Evolutionary conservation across 2,888 invertebrate species (phyloP).

Genomic region (Acleris sparsana): DNA sequence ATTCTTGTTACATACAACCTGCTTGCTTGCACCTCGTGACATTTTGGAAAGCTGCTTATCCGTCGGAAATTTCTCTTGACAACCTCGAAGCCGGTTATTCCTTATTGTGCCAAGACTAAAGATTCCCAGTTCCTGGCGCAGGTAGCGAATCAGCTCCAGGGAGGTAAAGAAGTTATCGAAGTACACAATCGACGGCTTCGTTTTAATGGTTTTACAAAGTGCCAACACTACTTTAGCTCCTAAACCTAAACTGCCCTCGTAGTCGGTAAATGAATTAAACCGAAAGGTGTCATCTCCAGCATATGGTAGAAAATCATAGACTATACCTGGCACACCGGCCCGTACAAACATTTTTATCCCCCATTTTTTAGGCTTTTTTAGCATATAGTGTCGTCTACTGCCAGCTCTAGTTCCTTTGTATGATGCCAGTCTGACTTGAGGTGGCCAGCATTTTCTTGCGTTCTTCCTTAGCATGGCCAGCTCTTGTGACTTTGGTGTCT

Average conservation of each 20-base stretch:
- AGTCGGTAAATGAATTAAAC: conserved; percentile 24
- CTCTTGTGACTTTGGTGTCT: too few relatives aligned
- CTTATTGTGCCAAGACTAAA: conserved; percentile 36
- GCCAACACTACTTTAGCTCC: conserved; percentile 31
- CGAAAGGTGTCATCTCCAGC: conserved; percentile 28
- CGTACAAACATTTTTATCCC: conserved; percentile 26
- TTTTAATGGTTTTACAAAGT: conserved; percentile 25
- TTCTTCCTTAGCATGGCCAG: too few relatives aligned
- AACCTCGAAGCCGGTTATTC: conserved; percentile 37
- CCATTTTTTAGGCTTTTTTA: conserved; percentile 11
- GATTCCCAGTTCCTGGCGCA: conserved; percentile 33
- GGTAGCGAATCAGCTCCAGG: conserved; percentile 31
- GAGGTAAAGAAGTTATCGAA: conserved; percentile 37
- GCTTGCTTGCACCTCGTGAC: conserved; percentile 22
- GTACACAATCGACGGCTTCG: conserved; percentile 28
- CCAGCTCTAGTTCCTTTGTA: conserved; percentile 18
- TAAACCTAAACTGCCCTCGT: conserved; percentile 20
- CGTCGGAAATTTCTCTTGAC: conserved; percentile 23
- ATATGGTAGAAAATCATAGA: conserved; percentile 21
- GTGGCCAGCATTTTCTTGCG: too few relatives aligned
- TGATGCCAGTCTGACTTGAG: too few relatives aligned
- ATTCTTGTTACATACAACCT: conserved; percentile 31
- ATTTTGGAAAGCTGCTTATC: conserved; percentile 25
- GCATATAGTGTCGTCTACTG: conserved; percentile 12
- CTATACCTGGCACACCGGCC: conserved; percentile 17